Evolutionary conservation across 92 coral and sea anemone species (phyloP), one percentile per base, ranked within the genome.

Genomic region (Blastomussa wellsi): DNA sequence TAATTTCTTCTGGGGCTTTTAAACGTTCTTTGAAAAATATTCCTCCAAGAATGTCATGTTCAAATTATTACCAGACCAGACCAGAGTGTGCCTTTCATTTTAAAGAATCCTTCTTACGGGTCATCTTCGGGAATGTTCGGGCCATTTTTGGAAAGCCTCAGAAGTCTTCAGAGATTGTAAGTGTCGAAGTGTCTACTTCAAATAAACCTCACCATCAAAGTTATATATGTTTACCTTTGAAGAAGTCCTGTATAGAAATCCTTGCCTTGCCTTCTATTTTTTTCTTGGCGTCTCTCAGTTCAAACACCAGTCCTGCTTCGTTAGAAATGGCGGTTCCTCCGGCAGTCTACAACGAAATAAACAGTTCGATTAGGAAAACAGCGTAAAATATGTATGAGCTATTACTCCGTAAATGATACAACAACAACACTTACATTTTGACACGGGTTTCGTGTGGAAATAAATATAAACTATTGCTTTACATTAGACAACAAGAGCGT

Each of bases 261-360:
- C 90, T 95, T 55, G 86, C 72, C 62, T 85, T 79, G 35, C 97
- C 96, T 16, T 86, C 78, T 12, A 81, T 32, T 70, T 95, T 93
- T 82, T 95, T 95, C 90, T 93, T 93, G 41, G 90, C 90, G 67
- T 93, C 94, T 85, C 92, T 85, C 81, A 95, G 78, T 57, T 95
- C 98, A 79, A 95, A 93, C 20, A 89, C 66, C 38, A 95, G 49
- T 39, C 79, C 36, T 4, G 97, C 95, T 42, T 95, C 97, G 75
- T 90, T 95, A n/a, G 98, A 88, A 68, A 95, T 89, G 29, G 97
- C 94, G 37, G 89, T 86, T 14, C 95, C 95, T 20, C 95, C 97
- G 13, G 93, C 80, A 0, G 93, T 90, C 98, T 95, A 75, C 33
- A 78, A 19, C 3, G 29, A 70, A 55, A 66, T 7, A 26, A 37